A percentile compares a stretch with the other conserved stretches of the same genome.
Evolutionary conservation across 2,797 vertebrate species (phyloP).

Genomic region (Psittacula derbiana): DNA sequence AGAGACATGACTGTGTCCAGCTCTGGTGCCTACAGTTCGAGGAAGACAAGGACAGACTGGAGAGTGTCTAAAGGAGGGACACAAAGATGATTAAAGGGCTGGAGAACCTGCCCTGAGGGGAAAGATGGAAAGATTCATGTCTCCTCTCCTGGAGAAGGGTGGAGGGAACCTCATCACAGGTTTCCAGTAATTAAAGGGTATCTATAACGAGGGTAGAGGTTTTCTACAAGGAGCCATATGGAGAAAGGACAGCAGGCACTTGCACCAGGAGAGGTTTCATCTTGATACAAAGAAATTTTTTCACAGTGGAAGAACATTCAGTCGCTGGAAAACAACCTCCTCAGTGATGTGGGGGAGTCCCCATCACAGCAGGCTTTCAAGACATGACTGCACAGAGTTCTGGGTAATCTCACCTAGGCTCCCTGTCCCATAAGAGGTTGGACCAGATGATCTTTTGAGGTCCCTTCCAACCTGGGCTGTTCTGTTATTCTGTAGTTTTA

Average conservation of each 20-base stretch:
- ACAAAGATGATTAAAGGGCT: background rate
- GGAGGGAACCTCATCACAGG: background rate
- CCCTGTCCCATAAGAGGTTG: background rate
- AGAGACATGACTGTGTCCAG: background rate
- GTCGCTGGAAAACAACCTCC: background rate
- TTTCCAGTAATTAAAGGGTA: background rate
- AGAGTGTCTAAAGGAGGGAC: background rate
- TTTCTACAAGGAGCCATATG: background rate
- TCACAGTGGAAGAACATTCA: background rate
- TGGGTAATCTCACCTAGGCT: background rate
- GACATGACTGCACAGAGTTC: background rate
- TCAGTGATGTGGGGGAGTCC: background rate
- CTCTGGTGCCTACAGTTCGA: background rate
- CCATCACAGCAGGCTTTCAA: background rate
- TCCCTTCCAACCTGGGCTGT: background rate
- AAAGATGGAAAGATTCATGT: background rate
- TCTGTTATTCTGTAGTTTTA: background rate
- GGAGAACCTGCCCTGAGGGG: background rate
- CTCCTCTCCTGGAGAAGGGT: background rate
- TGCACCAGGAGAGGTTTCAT: background rate
- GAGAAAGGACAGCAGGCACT: background rate
- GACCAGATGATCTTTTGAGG: background rate
- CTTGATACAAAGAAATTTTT: background rate
- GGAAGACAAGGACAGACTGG: background rate
- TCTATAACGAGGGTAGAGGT: background rate